Evolutionary conservation across 2,888 invertebrate genomes (phyloP).

Genomic region (Cistogaster globosa): DNA sequence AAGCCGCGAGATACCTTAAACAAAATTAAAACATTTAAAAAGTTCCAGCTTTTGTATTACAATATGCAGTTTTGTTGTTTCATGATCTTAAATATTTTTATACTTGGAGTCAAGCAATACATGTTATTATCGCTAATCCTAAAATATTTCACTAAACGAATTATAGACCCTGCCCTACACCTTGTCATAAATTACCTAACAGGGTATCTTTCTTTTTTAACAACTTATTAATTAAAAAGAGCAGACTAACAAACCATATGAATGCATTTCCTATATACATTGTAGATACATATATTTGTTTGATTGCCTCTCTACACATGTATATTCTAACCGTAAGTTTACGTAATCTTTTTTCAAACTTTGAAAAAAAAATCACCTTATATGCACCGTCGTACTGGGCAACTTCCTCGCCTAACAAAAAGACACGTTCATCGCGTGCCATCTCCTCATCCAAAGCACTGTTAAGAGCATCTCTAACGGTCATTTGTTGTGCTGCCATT

Average conservation of each 20-base stretch:
- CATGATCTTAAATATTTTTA: slow-evolving; percentile 50
- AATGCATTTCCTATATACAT: slow-evolving; percentile 50
- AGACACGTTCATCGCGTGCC: slow-evolving; percentile 94
- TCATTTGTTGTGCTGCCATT: slow-evolving; percentile 87
- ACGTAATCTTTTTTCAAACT: slow-evolving; percentile 76
- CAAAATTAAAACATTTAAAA: background rate
- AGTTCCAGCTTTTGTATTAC: too few relatives aligned
- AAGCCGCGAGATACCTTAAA: slow-evolving; percentile 88
- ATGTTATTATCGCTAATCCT: background rate
- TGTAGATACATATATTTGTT: background rate
- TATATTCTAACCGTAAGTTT: slow-evolving; percentile 73
- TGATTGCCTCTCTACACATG: background rate
- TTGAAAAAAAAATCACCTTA: slow-evolving; percentile 87
- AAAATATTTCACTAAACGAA: background rate
- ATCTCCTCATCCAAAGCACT: slow-evolving; percentile 98
- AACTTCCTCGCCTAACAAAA: slow-evolving; percentile 97
- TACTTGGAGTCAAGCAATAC: background rate
- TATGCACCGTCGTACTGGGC: slow-evolving; percentile 99
- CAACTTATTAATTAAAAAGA: slow-evolving; percentile 17
- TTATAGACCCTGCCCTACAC: background rate
- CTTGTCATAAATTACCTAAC: background rate
- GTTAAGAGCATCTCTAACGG: slow-evolving; percentile 98
- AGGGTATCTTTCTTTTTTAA: background rate
- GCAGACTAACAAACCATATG: slow-evolving; percentile 51
- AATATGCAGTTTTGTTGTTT: background rate